phyloP scores from a whole-genome alignment of 2,113 vertebrate genomes.

The Rhinichthys klamathensis region DNA sequence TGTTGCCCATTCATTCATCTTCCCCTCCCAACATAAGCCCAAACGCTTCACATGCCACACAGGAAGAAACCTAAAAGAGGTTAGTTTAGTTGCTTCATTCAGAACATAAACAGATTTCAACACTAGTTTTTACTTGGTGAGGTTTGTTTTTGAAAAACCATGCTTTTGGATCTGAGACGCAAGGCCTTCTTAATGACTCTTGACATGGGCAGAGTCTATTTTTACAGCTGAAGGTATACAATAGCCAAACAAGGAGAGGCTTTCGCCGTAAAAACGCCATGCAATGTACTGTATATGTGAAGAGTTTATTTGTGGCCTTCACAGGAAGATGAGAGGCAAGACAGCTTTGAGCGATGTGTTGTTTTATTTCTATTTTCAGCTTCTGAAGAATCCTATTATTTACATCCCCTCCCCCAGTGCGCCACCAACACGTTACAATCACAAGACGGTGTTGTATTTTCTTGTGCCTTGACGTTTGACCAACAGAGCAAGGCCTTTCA shows the following conservation, averaged over 20 bases:
- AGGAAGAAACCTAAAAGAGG: background rate
- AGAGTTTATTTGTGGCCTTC: conserved; percentile 36
- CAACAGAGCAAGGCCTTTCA: background rate
- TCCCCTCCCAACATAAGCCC: conserved; percentile 31
- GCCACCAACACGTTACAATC: background rate
- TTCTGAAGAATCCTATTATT: conserved; percentile 6
- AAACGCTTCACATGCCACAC: conserved; percentile 14
- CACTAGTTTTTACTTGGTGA: conserved; percentile 6
- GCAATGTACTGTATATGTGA: conserved; percentile 7
- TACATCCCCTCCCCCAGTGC: conserved; percentile 3
- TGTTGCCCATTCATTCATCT: conserved; percentile 28
- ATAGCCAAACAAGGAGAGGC: conserved; percentile 38
- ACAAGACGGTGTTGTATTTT: background rate
- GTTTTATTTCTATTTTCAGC: conserved; percentile 7
- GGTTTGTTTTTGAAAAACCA: conserved; percentile 47
- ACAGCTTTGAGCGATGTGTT: background rate
- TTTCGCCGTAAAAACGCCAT: background rate
- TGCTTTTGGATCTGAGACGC: background rate
- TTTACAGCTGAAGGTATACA: conserved; percentile 39
- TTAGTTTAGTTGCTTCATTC: conserved; percentile 29
- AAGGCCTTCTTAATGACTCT: background rate
- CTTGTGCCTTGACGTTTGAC: background rate
- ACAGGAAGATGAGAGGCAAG: conserved; percentile 34
- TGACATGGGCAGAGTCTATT: conserved; percentile 8
- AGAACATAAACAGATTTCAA: conserved; percentile 28